phyloP scores from a whole-genome alignment of 2,888 invertebrate species.

The Agriopis aurantiaria region DNA sequence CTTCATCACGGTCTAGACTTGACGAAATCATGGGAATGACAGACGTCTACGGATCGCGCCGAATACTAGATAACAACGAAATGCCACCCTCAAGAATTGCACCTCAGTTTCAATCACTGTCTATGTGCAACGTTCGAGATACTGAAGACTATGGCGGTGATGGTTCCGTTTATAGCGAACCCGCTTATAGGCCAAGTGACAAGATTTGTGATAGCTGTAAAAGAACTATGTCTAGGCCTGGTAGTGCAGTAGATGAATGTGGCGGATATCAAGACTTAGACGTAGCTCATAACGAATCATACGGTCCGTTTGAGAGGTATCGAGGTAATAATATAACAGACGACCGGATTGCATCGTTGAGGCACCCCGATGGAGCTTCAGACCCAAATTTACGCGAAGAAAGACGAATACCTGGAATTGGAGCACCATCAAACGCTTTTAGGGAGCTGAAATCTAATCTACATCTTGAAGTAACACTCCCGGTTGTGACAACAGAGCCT shows the following conservation, averaged over 20 bases:
- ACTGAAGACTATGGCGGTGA: slow-evolving; percentile 89
- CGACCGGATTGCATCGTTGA: slow-evolving; percentile 89
- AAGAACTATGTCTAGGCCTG: slow-evolving; percentile 89
- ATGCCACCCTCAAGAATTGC: slow-evolving; percentile 84
- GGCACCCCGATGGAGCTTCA: slow-evolving; percentile 97
- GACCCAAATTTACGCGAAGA: slow-evolving; percentile 95
- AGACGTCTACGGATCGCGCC: slow-evolving; percentile 92
- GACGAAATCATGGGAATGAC: slow-evolving; percentile 93
- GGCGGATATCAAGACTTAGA: slow-evolving; percentile 86
- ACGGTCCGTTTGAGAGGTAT: slow-evolving; percentile 89
- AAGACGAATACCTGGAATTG: slow-evolving; percentile 88
- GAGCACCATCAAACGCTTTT: slow-evolving; percentile 88
- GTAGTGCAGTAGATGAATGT: slow-evolving; percentile 89
- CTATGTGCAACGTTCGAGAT: slow-evolving; percentile 90
- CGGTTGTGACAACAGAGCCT: slow-evolving; percentile 87
- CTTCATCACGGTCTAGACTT: slow-evolving; percentile 87
- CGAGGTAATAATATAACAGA: slow-evolving; percentile 82
- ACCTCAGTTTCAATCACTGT: slow-evolving; percentile 90
- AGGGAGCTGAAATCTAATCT: slow-evolving; percentile 84
- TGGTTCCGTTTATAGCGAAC: slow-evolving; percentile 95
- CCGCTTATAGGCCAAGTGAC: slow-evolving; percentile 91
- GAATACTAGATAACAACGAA: slow-evolving; percentile 90
- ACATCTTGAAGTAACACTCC: slow-evolving; percentile 82
- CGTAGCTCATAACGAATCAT: slow-evolving; percentile 79
- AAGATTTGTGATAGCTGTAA: slow-evolving; percentile 92